Percentiles rank a stretch among this genome's conserved stretches.
Conservation (phyloP, 2,888 invertebrate species). For the Caenorhabditis imperialis region DNA sequence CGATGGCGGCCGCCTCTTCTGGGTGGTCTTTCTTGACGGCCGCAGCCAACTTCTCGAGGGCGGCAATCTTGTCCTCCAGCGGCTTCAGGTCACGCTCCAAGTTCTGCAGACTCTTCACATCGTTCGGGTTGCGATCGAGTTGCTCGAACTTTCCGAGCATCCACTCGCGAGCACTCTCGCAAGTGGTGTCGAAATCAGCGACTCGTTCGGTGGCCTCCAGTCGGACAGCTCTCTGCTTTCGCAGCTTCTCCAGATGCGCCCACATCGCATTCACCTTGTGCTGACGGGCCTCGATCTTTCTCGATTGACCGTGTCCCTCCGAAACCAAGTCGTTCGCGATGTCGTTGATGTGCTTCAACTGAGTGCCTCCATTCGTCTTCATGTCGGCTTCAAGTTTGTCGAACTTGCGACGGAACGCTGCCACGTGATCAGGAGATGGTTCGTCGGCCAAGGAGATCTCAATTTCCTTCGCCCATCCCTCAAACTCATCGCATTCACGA, state of each 20-base stretch:
- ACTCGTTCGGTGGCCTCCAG: conserved; percentile 93
- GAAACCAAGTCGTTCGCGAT: conserved; percentile 89
- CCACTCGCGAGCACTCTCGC: conserved; percentile 97
- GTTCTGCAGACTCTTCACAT: conserved; percentile 80
- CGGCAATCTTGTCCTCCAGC: conserved; percentile 88
- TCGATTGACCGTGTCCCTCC: conserved; percentile 85
- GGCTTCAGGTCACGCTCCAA: conserved; percentile 94
- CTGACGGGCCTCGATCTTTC: conserved; percentile 59
- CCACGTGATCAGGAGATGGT: conserved; percentile 90
- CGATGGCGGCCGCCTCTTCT: conserved; percentile 89
- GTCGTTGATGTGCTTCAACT: conserved; percentile 90
- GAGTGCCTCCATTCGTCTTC: conserved; percentile 86
- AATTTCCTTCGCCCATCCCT: conserved; percentile 95
- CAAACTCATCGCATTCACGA: conserved; percentile 96
- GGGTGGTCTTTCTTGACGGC: conserved; percentile 89
- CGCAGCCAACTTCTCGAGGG: conserved; percentile 89
- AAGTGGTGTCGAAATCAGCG: conserved; percentile 93
- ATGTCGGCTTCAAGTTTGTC: conserved; percentile 89
- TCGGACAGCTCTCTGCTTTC: conserved; percentile 84
- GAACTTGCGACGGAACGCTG: conserved; percentile 87
- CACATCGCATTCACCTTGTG: conserved; percentile 86
- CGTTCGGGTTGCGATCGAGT: conserved; percentile 82
- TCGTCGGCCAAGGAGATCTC: conserved; percentile 89
- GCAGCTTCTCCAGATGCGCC: conserved; percentile 65
- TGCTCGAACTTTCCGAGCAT: conserved; percentile 96